Conservation (phyloP, 2,797 vertebrate species). For the Tympanoctomys barrerae region DNA sequence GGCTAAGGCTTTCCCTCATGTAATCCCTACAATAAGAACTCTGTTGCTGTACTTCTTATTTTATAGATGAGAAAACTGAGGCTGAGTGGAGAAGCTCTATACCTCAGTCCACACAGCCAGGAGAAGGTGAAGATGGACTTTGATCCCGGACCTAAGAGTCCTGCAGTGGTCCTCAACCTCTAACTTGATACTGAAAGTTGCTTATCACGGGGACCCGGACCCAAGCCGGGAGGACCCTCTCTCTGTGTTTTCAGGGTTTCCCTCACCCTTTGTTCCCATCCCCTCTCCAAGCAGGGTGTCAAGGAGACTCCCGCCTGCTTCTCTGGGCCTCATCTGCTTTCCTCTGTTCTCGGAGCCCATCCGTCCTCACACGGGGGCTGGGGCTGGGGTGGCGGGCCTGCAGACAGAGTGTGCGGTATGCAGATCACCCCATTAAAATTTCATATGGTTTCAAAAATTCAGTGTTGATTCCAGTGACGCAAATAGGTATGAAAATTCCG, state of each 20-base stretch:
- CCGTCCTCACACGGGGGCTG: background rate
- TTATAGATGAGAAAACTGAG: background rate
- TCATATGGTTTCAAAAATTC: slow-evolving; percentile 87
- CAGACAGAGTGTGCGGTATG: slow-evolving; percentile 71
- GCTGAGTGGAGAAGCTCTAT: background rate
- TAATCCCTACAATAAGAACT: background rate
- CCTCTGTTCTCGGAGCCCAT: background rate
- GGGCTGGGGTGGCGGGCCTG: background rate
- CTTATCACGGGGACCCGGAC: background rate
- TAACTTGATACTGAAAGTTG: background rate
- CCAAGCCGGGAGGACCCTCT: background rate
- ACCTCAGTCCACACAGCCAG: background rate
- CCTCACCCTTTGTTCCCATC: background rate
- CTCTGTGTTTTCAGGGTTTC: background rate
- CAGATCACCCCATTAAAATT: slow-evolving; percentile 89
- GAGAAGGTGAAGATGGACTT: background rate
- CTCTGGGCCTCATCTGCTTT: background rate
- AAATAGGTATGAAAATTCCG: slow-evolving; percentile 92
- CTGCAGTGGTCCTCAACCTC: background rate
- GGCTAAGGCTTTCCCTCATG: background rate
- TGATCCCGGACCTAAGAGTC: background rate
- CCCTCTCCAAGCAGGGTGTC: background rate
- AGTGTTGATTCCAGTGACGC: slow-evolving; percentile 86
- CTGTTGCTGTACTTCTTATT: background rate
- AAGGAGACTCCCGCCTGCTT: background rate